Evolutionary conservation across 2,888 invertebrate genomes (phyloP), one percentile per base, ranked within the genome.

Genomic region (Andrena hattorfiana): DNA sequence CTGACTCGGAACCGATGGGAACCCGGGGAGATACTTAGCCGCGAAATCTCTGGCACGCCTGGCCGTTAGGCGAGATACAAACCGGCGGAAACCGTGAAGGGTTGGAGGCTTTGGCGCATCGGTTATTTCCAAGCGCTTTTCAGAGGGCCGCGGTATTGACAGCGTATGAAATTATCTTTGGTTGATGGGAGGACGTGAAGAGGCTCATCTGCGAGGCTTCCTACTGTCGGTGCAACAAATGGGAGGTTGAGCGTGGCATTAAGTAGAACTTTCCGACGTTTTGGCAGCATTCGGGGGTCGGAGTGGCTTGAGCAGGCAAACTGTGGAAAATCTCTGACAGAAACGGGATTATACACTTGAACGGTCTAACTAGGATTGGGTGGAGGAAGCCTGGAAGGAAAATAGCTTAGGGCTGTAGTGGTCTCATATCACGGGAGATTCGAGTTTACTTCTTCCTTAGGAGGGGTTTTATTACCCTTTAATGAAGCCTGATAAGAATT

Each of bases 21-120:
- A 56, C 28, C 69, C 8, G 16, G 48, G 51, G 49, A 59, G 54
- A 62, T 70, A 56, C 82, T 75, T 74, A 71, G 67, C 82, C 82
- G 71, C 70, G 77, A 82, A 83, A 83, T 82, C 70, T 71, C 56
- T 32, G 72, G 35, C 83, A 76, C 72, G 83, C 69, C 76, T 68
- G 49, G 49, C 63, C 48, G 30, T 78, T 54, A 30, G 62, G 49
- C 32, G 69, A 66, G 30, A 74, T 75, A 72, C 64, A 16, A 28
- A 13, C n/a, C 28, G 2, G 8, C 20, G 35, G 54, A 64, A 42
- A 56, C 48, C 42, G 20, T 73, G 8, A 42, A 42, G n/a, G 28
- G 28, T 54, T 56, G 42, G 42, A 42, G 30, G 10, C 42, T 16
- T 6, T 32, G 6, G 60, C 13, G 16, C n/a, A 49, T 5, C 23